Evolutionary conservation across 2,888 invertebrate genomes (phyloP).

Genomic region (Pheosia gnoma): DNA sequence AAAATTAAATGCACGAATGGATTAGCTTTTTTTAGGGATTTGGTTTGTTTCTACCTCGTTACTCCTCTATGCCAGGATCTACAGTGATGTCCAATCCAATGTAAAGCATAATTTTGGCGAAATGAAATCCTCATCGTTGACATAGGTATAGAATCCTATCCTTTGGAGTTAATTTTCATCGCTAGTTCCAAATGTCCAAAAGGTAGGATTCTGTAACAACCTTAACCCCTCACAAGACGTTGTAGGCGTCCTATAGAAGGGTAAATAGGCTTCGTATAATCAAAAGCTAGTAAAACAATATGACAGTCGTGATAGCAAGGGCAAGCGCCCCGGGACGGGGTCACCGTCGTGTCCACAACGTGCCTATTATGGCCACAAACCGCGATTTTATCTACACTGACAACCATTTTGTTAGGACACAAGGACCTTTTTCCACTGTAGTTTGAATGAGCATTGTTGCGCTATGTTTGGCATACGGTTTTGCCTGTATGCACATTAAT

Average conservation of each 20-base stretch:
- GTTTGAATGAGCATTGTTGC: not conserved
- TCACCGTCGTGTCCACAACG: constrained; percentile 52
- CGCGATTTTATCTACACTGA: constrained; percentile 56
- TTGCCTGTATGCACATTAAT: not conserved
- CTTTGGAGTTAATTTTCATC: too few relatives aligned
- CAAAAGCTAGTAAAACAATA: constrained; percentile 32
- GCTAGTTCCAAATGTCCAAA: too few relatives aligned
- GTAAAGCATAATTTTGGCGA: too few relatives aligned
- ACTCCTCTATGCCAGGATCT: too few relatives aligned
- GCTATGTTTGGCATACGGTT: not conserved
- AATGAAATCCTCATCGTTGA: too few relatives aligned
- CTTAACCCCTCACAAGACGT: too few relatives aligned
- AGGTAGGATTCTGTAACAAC: too few relatives aligned
- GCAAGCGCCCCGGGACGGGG: constrained; percentile 50
- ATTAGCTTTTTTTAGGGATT: not conserved
- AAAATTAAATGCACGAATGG: not conserved
- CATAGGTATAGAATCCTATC: too few relatives aligned
- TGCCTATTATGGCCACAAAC: constrained; percentile 48
- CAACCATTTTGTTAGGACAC: constrained; percentile 43
- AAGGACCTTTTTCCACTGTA: too few relatives aligned
- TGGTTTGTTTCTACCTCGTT: too few relatives aligned
- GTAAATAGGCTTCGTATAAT: constrained; percentile 12
- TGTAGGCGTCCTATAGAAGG: not conserved
- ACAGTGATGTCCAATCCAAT: too few relatives aligned
- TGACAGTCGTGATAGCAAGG: constrained; percentile 52